These are phyloP conservation scores for Chalcis sispes DNA, from an alignment of 2,888 invertebrate species.

Conservation along the genomic window DNA sequence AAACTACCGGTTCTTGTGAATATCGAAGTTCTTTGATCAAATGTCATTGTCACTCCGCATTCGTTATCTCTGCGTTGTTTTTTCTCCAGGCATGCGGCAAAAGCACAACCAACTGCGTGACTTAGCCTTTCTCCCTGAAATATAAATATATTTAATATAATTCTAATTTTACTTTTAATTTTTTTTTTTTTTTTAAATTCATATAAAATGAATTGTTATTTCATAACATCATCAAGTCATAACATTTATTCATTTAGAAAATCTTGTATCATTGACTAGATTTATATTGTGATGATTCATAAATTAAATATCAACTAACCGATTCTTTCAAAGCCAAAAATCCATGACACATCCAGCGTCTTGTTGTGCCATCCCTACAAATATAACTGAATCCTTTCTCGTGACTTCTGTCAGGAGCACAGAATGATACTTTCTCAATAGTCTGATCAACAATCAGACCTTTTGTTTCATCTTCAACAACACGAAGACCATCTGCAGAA, in stretches of 20 bases:
- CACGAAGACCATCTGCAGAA: conserved; percentile 96
- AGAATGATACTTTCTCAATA: conserved; percentile 99
- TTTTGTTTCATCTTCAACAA: conserved; percentile 99
- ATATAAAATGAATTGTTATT: conserved; percentile 1
- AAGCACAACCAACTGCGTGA: conserved; percentile 99
- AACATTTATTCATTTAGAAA: too few relatives aligned
- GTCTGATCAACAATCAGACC: conserved; percentile 99
- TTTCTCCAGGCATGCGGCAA: conserved; percentile 97
- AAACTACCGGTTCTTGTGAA: conserved; percentile 96
- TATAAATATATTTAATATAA: conserved; percentile 22
- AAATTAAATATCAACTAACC: conserved; percentile 75
- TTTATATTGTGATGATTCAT: too few relatives aligned
- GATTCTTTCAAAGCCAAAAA: conserved; percentile 97
- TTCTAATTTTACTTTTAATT: background rate
- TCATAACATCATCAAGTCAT: background rate
- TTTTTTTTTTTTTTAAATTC: conserved; percentile 8
- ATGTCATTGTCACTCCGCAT: conserved; percentile 94
- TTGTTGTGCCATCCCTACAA: conserved; percentile 98
- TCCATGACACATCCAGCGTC: conserved; percentile 99
- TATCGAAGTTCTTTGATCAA: conserved; percentile 91
- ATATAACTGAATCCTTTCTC: conserved; percentile 99
- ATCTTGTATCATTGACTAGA: too few relatives aligned
- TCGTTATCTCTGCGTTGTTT: conserved; percentile 99
- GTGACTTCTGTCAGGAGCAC: conserved; percentile 98
- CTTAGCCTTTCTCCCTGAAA: conserved; percentile 94